Conservation (phyloP, 2,888 invertebrate species). For the Bhutanitis thaidina region DNA sequence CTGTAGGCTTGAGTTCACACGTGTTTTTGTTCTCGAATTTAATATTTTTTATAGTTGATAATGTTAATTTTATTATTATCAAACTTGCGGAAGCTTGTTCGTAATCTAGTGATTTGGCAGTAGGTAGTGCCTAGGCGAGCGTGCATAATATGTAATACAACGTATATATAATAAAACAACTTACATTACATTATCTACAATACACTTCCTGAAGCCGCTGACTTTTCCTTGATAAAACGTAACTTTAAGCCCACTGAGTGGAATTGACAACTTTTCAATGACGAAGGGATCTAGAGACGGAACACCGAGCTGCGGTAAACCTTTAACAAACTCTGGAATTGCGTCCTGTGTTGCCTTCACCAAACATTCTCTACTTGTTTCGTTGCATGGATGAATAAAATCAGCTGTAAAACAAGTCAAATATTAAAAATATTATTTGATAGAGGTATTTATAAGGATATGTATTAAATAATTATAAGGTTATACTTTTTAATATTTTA, state of each 20-base stretch:
- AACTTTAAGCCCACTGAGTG: constrained; percentile 57
- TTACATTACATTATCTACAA: constrained; percentile 61
- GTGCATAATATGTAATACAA: too few species aligned
- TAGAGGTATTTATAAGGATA: too few species aligned
- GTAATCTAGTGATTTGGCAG: too few species aligned
- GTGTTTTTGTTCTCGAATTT: too few species aligned
- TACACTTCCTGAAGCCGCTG: constrained; percentile 57
- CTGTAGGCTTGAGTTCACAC: too few species aligned
- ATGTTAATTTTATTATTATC: too few species aligned
- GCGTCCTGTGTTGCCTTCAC: constrained; percentile 58
- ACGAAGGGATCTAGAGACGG: constrained; percentile 56
- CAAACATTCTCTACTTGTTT: constrained; percentile 50
- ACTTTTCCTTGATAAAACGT: constrained; percentile 66
- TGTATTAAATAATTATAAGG: too few species aligned
- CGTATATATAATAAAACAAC: not conserved
- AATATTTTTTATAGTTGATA: too few species aligned
- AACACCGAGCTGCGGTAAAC: constrained; percentile 51
- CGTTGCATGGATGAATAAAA: constrained; percentile 62
- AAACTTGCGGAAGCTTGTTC: too few species aligned
- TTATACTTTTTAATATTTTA: too few species aligned
- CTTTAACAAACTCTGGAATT: constrained; percentile 62
- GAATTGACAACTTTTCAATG: constrained; percentile 59
- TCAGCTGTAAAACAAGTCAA: constrained; percentile 48
- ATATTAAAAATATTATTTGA: too few species aligned
- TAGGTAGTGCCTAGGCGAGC: too few species aligned